A percentile compares a stretch with the other conserved stretches of the same genome.
Evolutionary conservation across 2,113 vertebrate genomes (phyloP).

Genomic region (Chionis minor): DNA sequence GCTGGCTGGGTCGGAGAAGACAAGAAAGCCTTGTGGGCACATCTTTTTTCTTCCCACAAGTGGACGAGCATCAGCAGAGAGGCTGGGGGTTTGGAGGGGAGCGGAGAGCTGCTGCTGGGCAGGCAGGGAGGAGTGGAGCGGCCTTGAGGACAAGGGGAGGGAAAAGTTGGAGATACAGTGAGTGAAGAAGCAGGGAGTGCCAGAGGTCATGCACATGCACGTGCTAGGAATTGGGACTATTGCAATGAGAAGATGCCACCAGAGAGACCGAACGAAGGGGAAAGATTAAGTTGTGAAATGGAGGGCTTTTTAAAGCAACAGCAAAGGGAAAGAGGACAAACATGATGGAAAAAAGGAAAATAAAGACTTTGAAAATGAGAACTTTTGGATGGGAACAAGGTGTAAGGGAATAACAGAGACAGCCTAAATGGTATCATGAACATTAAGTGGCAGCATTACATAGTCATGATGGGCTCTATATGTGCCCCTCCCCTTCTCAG

Average conservation of each 20-base stretch:
- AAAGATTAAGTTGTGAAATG: background rate
- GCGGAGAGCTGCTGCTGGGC: background rate
- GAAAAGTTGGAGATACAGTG: background rate
- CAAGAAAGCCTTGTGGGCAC: background rate
- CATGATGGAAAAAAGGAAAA: background rate
- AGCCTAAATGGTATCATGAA: background rate
- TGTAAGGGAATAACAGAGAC: background rate
- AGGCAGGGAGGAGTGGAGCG: fast-evolving
- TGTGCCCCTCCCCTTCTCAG: background rate
- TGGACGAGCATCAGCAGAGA: fast-evolving
- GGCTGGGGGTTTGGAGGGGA: background rate
- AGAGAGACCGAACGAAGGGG: background rate
- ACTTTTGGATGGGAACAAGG: background rate
- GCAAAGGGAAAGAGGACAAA: background rate
- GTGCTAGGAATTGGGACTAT: background rate
- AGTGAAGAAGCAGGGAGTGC: background rate
- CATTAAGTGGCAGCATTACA: background rate
- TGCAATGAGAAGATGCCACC: background rate
- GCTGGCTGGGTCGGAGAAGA: background rate
- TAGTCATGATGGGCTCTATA: background rate
- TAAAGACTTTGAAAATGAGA: background rate
- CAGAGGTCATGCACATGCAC: background rate
- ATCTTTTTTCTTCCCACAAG: background rate
- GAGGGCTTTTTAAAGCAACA: background rate
- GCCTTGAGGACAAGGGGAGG: background rate